Evolutionary conservation across 2,888 invertebrate genomes (phyloP).

Genomic region (Dexiosoma caninum): DNA sequence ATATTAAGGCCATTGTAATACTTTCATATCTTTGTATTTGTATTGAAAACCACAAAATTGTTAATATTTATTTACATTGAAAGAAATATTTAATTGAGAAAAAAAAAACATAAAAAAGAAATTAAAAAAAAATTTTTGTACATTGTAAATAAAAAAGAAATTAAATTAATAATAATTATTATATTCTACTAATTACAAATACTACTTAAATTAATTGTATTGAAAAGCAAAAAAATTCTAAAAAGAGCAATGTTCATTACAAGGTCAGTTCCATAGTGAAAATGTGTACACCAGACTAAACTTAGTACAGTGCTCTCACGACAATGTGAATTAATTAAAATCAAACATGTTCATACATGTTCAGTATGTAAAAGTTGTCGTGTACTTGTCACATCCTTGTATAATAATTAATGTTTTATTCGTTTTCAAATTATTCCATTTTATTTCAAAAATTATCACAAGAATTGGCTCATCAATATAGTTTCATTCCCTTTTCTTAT

Average conservation of each 20-base stretch:
- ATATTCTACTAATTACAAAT: conserved; percentile 46
- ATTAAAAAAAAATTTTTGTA: conserved; percentile 38
- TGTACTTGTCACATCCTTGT: no score
- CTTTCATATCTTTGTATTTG: conserved; percentile 58
- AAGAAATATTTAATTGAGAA: background rate
- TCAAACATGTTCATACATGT: no score
- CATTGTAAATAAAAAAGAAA: conserved; percentile 42
- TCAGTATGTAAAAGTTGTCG: no score
- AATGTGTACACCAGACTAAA: background rate
- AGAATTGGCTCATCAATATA: no score
- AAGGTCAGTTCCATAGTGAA: conserved; percentile 45
- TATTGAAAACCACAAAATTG: conserved; percentile 37
- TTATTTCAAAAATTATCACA: no score
- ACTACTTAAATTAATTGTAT: conserved; percentile 13
- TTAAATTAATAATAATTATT: conserved; percentile 50
- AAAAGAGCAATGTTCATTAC: conserved; percentile 42
- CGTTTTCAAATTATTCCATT: no score
- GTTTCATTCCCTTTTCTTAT: no score
- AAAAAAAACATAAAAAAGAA: conserved; percentile 7
- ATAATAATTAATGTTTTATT: no score
- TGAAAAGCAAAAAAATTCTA: background rate
- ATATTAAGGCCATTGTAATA: conserved; percentile 51
- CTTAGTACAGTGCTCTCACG: no score
- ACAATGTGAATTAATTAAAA: no score
- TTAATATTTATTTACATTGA: conserved; percentile 44